Conservation (phyloP, 2,888 invertebrate species). For the Micropterix aruncella region DNA sequence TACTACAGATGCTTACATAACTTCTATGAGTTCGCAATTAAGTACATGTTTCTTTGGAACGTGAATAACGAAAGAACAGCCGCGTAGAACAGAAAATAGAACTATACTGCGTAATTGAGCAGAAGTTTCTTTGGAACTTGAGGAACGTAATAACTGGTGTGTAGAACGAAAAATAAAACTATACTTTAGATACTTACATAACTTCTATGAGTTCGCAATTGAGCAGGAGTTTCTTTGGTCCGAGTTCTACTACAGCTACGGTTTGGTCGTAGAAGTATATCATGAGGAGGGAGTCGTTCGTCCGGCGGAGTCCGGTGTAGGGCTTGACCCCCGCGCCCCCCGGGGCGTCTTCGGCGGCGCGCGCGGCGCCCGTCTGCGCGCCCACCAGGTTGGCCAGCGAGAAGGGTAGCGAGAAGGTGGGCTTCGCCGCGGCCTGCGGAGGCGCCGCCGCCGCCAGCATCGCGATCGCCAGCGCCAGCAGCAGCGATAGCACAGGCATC, state of each 20-base stretch:
- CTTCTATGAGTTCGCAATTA: no score
- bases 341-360: slow-evolving; percentile 15
- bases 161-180: no score
- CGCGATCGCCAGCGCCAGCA: slow-evolving; percentile 26
- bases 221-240: slow-evolving; percentile 51
- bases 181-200: no score
- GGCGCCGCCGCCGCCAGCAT: slow-evolving; percentile 30
- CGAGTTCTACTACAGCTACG: slow-evolving; percentile 68
- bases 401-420: slow-evolving; percentile 35
- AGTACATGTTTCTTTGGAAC: no score
- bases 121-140: no score
- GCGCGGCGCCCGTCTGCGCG: slow-evolving; percentile 20
- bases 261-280: slow-evolving; percentile 73
- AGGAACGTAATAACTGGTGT: no score
- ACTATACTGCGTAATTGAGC: no score
- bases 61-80: no score
- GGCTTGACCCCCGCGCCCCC: slow-evolving; percentile 36
- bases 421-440: slow-evolving; percentile 31
- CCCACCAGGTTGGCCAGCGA: slow-evolving; percentile 32
- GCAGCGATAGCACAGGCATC: background rate
- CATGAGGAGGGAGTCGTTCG: slow-evolving; percentile 54
- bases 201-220: slow-evolving; percentile 78
- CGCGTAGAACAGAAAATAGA: no score
- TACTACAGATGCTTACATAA: no score
- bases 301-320: slow-evolving; percentile 49